These are phyloP conservation scores for Trissolcus brochymenae DNA, from an alignment of 2,888 invertebrate genomes.

Conservation along the genomic window DNA sequence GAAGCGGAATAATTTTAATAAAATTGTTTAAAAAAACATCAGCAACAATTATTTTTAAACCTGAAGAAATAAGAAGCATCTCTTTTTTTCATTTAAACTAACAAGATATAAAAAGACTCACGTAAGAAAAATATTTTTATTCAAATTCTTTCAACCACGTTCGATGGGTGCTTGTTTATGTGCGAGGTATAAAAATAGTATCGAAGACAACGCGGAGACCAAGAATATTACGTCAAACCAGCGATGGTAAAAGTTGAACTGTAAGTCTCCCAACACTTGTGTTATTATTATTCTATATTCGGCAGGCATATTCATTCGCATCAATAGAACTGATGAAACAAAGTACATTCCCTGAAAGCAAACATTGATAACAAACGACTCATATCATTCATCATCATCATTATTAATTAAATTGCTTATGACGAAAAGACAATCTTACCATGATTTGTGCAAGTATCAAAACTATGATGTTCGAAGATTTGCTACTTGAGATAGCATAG, in stretches of 20 bases:
- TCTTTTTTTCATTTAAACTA: neutral
- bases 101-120: neutral
- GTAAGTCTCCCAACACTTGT: slow-evolving; percentile 95
- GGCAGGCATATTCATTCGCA: slow-evolving; percentile 99
- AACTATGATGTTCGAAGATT: slow-evolving; percentile 98
- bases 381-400: slow-evolving; percentile 6
- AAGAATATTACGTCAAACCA: slow-evolving; percentile 99
- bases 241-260: slow-evolving; percentile 99
- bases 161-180: slow-evolving; percentile 87
- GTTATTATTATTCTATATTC: slow-evolving; percentile 96
- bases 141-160: slow-evolving; percentile 62
- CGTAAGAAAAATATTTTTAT: slow-evolving; percentile 42
- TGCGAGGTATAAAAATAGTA: slow-evolving; percentile 95
- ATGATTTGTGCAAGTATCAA: slow-evolving; percentile 97
- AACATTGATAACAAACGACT: slow-evolving; percentile 46
- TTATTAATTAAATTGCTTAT: slow-evolving; percentile 4
- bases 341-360: slow-evolving; percentile 95
- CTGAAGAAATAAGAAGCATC: neutral
- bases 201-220: slow-evolving; percentile 96
- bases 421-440: slow-evolving; percentile 78
- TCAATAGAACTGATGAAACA: slow-evolving; percentile 96
- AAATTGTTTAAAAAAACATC: slow-evolving; percentile 58
- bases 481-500: slow-evolving; percentile 98
- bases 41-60: neutral
- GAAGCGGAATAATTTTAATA: slow-evolving; percentile 58